Percentiles rank a stretch among this genome's conserved stretches.
Evolutionary conservation across 2,888 invertebrate genomes (phyloP).

Genomic region (Tenthredo mesomela): DNA sequence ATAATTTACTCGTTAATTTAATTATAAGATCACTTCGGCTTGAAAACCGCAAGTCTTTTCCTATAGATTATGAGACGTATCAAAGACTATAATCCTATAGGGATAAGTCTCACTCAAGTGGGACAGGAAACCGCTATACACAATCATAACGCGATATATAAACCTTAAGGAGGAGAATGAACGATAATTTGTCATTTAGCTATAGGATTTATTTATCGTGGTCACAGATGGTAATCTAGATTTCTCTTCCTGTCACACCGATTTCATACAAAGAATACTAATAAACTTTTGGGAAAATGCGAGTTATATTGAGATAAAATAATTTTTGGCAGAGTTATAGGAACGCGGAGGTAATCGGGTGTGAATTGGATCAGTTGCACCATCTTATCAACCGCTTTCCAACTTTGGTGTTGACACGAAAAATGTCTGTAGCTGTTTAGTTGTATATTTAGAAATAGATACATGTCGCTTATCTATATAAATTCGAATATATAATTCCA

Average conservation of each 20-base stretch:
- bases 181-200: background rate
- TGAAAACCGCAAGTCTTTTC: background rate
- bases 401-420: constrained; percentile 55
- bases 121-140: background rate
- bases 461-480: background rate
- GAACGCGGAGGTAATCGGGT: constrained; percentile 35
- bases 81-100: background rate
- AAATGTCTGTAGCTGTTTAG: background rate
- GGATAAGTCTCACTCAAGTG: background rate
- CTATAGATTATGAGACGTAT: background rate
- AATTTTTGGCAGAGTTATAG: background rate
- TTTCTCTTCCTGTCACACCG: background rate
- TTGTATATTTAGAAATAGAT: background rate
- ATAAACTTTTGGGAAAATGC: background rate
- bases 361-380: constrained; percentile 35
- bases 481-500: constrained; percentile 55
- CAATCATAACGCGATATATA: background rate
- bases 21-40: background rate
- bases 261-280: background rate
- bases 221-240: background rate
- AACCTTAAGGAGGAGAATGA: background rate
- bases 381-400: constrained; percentile 56
- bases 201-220: background rate
- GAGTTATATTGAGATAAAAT: background rate
- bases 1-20: background rate